A percentile compares a stretch with the other conserved stretches of the same genome.
phyloP scores from a whole-genome alignment of 2,888 invertebrate genomes.

The Alitta virens region DNA sequence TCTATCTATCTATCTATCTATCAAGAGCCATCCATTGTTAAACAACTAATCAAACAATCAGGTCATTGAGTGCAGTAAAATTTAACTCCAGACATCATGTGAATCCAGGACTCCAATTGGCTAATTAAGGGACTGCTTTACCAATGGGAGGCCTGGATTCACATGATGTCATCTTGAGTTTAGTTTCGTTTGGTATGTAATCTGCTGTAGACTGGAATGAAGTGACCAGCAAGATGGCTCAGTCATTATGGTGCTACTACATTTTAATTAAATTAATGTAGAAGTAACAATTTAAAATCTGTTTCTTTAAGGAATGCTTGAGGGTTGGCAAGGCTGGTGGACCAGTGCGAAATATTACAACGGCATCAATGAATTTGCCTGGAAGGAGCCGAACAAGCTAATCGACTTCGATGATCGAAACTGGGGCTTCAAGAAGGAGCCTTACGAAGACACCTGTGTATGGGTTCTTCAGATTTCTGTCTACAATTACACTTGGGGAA shows the following conservation, averaged over 20 bases:
- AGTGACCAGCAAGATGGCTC: not conserved
- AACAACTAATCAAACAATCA: too few species aligned
- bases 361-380: slow-evolving; percentile 11
- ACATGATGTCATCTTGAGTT: too few species aligned
- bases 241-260: too few species aligned
- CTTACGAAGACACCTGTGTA: slow-evolving; percentile 27
- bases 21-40: too few species aligned
- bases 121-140: too few species aligned
- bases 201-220: not conserved
- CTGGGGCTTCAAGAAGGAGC: slow-evolving; percentile 29
- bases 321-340: slow-evolving; percentile 21
- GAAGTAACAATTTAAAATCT: not conserved
- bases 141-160: too few species aligned
- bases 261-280: too few species aligned
- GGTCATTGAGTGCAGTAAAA: too few species aligned
- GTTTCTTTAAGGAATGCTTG: slow-evolving; percentile 10
- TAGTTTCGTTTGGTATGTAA: not conserved
- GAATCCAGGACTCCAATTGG: too few species aligned
- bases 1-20: too few species aligned
- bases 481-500: slow-evolving; percentile 30
- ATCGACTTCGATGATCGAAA: slow-evolving; percentile 7
- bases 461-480: slow-evolving; percentile 31
- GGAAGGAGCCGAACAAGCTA: slow-evolving; percentile 11
- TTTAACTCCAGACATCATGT: too few species aligned
- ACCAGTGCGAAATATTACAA: slow-evolving; percentile 8